Evolutionary conservation across 2,888 invertebrate genomes (phyloP).

Genomic region (Dynastes hyllus): DNA sequence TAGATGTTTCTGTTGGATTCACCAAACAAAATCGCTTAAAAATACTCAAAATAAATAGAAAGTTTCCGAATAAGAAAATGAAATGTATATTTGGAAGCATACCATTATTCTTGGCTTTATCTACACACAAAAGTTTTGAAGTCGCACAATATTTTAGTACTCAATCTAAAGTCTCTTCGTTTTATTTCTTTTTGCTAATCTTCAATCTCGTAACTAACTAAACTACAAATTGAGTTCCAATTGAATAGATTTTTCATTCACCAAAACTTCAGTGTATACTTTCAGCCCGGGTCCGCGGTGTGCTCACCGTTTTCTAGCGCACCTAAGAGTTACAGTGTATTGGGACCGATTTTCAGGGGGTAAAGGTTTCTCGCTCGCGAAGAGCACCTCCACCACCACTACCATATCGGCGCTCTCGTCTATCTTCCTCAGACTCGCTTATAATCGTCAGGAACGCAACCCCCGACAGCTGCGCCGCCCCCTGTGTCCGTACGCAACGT

Average conservation of each 20-base stretch:
- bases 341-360: slow-evolving; percentile 44
- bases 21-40: too few relatives aligned
- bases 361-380: slow-evolving; percentile 26
- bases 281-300: slow-evolving; percentile 45
- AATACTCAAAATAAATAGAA: too few relatives aligned
- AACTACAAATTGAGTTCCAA: not conserved
- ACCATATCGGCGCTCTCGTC: not conserved
- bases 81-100: not conserved
- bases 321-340: slow-evolving; percentile 47
- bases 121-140: slow-evolving; percentile 12
- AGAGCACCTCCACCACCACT: slow-evolving; percentile 13
- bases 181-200: not conserved
- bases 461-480: slow-evolving; percentile 21
- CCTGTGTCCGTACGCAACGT: slow-evolving; percentile 7
- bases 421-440: slow-evolving; percentile 42
- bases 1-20: too few relatives aligned
- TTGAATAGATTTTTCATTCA: slow-evolving; percentile 7
- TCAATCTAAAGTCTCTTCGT: not conserved
- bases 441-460: not conserved
- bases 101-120: slow-evolving; percentile 22
- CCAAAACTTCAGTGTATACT: slow-evolving; percentile 31
- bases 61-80: too few relatives aligned
- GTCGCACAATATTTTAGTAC: not conserved
- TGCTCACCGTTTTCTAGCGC: slow-evolving; percentile 45
- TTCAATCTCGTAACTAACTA: not conserved